phyloP scores from a whole-genome alignment of 1,140 invertebrate species.

The Sycobia sp. region DNA sequence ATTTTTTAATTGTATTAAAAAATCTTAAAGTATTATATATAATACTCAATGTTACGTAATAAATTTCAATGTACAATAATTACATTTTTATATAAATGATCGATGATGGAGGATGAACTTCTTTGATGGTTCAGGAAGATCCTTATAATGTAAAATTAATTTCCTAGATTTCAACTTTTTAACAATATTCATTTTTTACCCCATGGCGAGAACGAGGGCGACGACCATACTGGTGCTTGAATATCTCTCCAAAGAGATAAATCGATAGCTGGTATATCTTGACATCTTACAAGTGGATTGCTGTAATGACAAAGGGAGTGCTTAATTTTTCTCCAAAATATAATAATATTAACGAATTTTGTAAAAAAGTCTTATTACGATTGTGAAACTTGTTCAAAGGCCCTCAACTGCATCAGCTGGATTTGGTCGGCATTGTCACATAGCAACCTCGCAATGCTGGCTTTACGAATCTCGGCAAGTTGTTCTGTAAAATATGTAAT shows the following conservation, averaged over 20 bases:
- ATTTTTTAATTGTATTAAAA: constrained; percentile 1
- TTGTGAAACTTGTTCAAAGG: constrained; percentile 66
- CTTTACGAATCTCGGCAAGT: constrained; percentile 83
- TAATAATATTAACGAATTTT: constrained; percentile 7
- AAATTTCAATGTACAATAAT: constrained; percentile 33
- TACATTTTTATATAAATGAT: constrained; percentile 26
- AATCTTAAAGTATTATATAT: constrained; percentile 4
- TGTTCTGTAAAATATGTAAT: constrained; percentile 68
- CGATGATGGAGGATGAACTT: neutral
- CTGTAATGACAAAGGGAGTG: constrained; percentile 51
- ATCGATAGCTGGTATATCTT: constrained; percentile 70
- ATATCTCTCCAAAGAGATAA: constrained; percentile 68
- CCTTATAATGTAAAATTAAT: neutral
- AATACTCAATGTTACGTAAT: constrained; percentile 22
- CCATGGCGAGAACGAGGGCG: neutral
- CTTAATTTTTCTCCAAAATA: too few species aligned
- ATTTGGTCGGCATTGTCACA: constrained; percentile 87
- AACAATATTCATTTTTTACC: neutral
- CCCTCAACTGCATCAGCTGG: constrained; percentile 73
- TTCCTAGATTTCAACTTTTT: constrained; percentile 4
- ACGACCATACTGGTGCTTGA: neutral
- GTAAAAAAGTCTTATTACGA: constrained; percentile 58
- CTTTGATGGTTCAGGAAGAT: neutral
- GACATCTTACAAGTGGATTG: constrained; percentile 71
- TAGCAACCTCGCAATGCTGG: constrained; percentile 79